phyloP scores from a whole-genome alignment of 2,888 invertebrate species.

The Colostygia pectinataria region DNA sequence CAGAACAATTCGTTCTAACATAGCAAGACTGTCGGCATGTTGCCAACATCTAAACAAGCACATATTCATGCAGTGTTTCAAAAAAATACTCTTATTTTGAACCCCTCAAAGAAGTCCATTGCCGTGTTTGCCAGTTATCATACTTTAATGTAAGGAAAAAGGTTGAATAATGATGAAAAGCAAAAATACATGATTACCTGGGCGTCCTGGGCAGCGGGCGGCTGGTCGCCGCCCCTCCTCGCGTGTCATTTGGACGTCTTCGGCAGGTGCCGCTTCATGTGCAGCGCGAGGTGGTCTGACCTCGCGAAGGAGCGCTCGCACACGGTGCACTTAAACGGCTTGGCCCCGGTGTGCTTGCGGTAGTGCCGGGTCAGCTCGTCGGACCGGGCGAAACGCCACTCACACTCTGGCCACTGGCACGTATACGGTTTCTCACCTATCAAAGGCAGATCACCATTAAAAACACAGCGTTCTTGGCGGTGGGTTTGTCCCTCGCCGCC shows the following conservation, averaged over 20 bases:
- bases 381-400: constrained; percentile 98
- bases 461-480: constrained; percentile 2
- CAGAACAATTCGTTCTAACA: too few species aligned
- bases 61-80: too few species aligned
- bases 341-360: constrained; percentile 98
- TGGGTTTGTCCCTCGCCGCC: not conserved
- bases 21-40: too few species aligned
- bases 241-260: constrained; percentile 89
- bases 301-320: constrained; percentile 97
- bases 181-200: constrained; percentile 49
- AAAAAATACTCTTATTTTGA: too few species aligned
- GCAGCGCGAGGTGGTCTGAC: constrained; percentile 97
- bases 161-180: too few species aligned
- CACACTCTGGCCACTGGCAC: constrained; percentile 99
- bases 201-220: constrained; percentile 62
- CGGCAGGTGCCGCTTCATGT: constrained; percentile 98
- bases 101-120: too few species aligned
- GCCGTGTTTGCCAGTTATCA: too few species aligned
- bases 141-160: too few species aligned
- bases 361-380: constrained; percentile 98
- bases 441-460: constrained; percentile 35
- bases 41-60: too few species aligned
- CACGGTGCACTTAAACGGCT: constrained; percentile 97
- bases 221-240: constrained; percentile 73
- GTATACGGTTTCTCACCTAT: constrained; percentile 98